Conservation (phyloP, 1,140 invertebrate species). For the Tribolium castaneum region DNA sequence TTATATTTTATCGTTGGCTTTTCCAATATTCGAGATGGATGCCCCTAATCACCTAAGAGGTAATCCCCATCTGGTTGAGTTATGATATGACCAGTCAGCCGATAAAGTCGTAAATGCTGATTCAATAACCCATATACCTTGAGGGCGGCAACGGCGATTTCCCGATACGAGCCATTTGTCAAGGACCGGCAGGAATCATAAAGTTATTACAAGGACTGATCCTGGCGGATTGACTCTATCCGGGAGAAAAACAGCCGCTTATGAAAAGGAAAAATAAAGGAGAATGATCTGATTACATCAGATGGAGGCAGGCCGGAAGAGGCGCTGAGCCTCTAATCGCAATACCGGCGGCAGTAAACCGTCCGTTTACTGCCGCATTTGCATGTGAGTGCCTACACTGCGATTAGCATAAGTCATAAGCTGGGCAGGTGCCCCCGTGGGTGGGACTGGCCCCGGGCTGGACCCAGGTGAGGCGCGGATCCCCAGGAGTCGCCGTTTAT, state of each 20-base stretch:
- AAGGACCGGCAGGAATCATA: constrained; percentile 55
- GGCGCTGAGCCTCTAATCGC: not conserved
- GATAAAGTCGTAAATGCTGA: constrained; percentile 60
- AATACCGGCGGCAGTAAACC: not conserved
- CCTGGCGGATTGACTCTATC: not conserved
- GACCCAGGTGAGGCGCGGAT: constrained; percentile 42
- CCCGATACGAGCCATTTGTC: constrained; percentile 51
- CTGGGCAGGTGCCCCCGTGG: constrained; percentile 27
- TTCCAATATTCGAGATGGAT: constrained; percentile 52
- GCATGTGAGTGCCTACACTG: constrained; percentile 18
- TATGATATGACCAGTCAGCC: constrained; percentile 61
- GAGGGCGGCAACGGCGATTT: constrained; percentile 27
- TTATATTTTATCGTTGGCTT: not conserved
- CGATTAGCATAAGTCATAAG: constrained; percentile 40
- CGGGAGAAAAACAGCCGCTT: not conserved
- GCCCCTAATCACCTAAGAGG: constrained; percentile 62
- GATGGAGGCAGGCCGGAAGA: not conserved
- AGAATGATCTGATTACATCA: not conserved
- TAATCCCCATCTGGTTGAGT: constrained; percentile 60
- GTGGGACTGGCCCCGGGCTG: constrained; percentile 39
- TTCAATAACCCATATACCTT: constrained; percentile 59
- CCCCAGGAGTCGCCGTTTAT: constrained; percentile 43
- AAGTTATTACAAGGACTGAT: constrained; percentile 57
- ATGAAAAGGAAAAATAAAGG: not conserved
- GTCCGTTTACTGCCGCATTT: constrained; percentile 28